These are phyloP conservation scores for Lasioglossum villosulum DNA, from an alignment of 2,888 invertebrate species.

Conservation along the genomic window DNA sequence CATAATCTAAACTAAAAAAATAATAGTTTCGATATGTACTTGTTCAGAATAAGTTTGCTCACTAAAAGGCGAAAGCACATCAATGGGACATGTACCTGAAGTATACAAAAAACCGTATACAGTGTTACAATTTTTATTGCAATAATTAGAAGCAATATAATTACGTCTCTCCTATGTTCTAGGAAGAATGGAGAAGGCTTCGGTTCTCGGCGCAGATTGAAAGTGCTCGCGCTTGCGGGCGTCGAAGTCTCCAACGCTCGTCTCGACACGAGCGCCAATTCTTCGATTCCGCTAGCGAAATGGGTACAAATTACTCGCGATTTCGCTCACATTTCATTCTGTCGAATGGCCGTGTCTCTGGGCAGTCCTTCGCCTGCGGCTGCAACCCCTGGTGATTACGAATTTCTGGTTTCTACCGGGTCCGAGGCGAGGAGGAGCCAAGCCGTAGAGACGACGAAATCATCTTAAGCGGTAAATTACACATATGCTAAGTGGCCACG, in stretches of 20 bases:
- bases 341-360: slow-evolving; percentile 61
- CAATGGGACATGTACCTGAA: neutral
- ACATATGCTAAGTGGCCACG: slow-evolving; percentile 81
- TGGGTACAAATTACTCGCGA: slow-evolving; percentile 56
- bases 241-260: slow-evolving; percentile 39
- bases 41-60: neutral
- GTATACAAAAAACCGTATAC: neutral
- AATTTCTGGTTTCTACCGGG: slow-evolving; percentile 49
- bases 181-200: neutral
- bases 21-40: too few species aligned
- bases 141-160: too few species aligned
- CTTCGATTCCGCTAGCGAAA: neutral
- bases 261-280: slow-evolving; percentile 14
- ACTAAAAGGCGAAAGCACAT: neutral
- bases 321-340: slow-evolving; percentile 60
- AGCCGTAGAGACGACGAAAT: slow-evolving; percentile 65
- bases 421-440: slow-evolving; percentile 11
- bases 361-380: slow-evolving; percentile 51
- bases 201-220: neutral
- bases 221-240: slow-evolving; percentile 28
- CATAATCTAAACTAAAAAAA: too few species aligned
- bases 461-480: slow-evolving; percentile 80
- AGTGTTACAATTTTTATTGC: too few species aligned
- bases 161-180: too few species aligned
- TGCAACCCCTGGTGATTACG: slow-evolving; percentile 61